Percentiles rank a stretch among this genome's conserved stretches.
phyloP scores from a whole-genome alignment of 2,797 vertebrate genomes.

The Acestrorhynchus altus region DNA sequence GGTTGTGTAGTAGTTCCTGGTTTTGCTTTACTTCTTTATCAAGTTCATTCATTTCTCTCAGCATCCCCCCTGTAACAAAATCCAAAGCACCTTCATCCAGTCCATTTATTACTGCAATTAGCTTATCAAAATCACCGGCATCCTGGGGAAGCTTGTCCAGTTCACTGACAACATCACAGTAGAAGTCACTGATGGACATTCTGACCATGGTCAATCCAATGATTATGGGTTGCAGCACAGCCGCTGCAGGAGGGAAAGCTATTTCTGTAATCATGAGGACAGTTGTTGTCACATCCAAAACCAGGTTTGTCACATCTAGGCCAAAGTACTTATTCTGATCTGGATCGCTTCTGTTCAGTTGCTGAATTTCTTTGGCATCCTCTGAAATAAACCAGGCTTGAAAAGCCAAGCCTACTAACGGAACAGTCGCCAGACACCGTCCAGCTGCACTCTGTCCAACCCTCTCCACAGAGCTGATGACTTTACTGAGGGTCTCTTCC shows the following conservation, averaged over 20 bases:
- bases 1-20: too few species aligned
- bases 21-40: constrained; percentile 29
- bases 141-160: constrained; percentile 36
- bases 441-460: constrained; percentile 21
- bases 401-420: constrained; percentile 23
- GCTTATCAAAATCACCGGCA: constrained; percentile 20
- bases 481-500: constrained; percentile 2
- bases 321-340: constrained; percentile 42
- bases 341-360: constrained; percentile 20
- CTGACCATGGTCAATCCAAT: constrained; percentile 37
- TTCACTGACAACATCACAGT: constrained; percentile 1
- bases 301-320: constrained; percentile 40
- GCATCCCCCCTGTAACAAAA: constrained; percentile 40
- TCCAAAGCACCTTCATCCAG: constrained; percentile 25
- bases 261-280: constrained; percentile 33
- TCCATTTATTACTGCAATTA: constrained; percentile 17
- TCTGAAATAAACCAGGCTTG: constrained; percentile 37
- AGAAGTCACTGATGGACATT: constrained; percentile 43
- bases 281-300: constrained; percentile 43
- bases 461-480: constrained; percentile 8
- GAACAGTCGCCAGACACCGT: constrained; percentile 28
- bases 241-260: constrained; percentile 31
- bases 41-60: constrained; percentile 26
- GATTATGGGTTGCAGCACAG: constrained; percentile 40
- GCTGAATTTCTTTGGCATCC: constrained; percentile 26